These are phyloP conservation scores for Scolopax bukidnonensis DNA, from an alignment of 2,797 vertebrate genomes.

Conservation along the genomic window DNA sequence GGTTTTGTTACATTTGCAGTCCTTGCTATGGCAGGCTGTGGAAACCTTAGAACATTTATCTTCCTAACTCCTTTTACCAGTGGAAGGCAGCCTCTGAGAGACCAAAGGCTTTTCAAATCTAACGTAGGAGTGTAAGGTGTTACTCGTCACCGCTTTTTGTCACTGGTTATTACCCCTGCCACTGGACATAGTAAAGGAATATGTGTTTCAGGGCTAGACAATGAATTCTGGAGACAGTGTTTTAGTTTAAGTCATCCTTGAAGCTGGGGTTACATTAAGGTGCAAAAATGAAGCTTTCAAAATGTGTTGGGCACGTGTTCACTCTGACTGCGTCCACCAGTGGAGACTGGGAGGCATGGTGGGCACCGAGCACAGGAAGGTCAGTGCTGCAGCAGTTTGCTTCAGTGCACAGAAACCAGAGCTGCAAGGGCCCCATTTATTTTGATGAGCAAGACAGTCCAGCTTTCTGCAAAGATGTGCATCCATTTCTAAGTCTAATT, in stretches of 20 bases:
- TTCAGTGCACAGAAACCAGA: background rate
- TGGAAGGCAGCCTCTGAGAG: background rate
- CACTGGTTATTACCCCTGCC: background rate
- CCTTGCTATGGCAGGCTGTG: background rate
- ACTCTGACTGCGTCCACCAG: background rate
- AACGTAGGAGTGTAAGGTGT: accelerated
- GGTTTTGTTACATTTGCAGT: background rate
- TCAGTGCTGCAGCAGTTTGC: accelerated
- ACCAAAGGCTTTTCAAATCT: background rate
- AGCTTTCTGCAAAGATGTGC: background rate
- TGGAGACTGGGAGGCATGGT: background rate
- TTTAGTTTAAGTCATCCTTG: background rate
- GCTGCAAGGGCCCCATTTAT: background rate
- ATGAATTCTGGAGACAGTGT: background rate
- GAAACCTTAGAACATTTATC: background rate
- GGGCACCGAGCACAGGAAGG: background rate
- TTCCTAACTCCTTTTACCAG: background rate
- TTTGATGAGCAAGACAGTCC: background rate
- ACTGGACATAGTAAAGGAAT: background rate
- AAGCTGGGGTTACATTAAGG: background rate
- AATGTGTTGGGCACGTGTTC: accelerated
- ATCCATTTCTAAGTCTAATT: background rate
- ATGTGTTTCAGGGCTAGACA: background rate
- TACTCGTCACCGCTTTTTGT: background rate
- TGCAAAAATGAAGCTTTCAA: background rate